phyloP scores from a whole-genome alignment of 1,140 invertebrate species.

The Lepidostoma basale region DNA sequence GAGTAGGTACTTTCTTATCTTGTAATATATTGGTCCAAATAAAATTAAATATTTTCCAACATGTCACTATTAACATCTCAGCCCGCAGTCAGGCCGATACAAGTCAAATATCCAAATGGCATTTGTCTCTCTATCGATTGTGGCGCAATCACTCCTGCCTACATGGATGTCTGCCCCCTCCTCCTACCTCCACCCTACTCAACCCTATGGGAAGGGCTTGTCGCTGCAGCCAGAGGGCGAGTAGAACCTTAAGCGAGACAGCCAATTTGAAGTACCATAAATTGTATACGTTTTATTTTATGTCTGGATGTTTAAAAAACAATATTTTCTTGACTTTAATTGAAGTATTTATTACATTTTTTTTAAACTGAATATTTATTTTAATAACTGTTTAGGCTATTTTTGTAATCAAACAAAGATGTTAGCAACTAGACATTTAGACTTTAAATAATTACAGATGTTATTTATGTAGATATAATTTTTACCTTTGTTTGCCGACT shows the following conservation, averaged over 20 bases:
- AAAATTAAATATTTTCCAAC: neutral
- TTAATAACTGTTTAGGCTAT: neutral
- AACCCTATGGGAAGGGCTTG: neutral
- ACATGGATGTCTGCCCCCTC: neutral
- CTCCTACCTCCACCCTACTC: neutral
- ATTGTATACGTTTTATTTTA: too few species aligned
- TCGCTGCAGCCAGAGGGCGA: conserved; percentile 11
- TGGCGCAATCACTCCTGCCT: conserved; percentile 21
- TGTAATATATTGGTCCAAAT: neutral
- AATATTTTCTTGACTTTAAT: too few species aligned
- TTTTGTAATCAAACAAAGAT: too few species aligned
- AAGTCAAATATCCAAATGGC: conserved; percentile 23
- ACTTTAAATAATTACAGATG: too few species aligned
- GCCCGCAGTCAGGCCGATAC: neutral
- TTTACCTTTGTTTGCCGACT: too few species aligned
- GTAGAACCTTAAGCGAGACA: neutral
- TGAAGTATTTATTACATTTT: too few species aligned
- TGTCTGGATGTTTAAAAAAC: too few species aligned
- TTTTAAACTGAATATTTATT: too few species aligned
- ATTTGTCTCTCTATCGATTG: conserved; percentile 24
- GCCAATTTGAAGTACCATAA: neutral
- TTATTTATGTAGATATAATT: too few species aligned
- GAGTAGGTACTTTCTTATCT: too few species aligned
- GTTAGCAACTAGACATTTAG: too few species aligned
- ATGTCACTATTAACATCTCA: neutral